Evolutionary conservation across 2,797 vertebrate genomes (phyloP), one percentile per base, ranked within the genome.

Genomic region (Dicrostonyx torquatus): DNA sequence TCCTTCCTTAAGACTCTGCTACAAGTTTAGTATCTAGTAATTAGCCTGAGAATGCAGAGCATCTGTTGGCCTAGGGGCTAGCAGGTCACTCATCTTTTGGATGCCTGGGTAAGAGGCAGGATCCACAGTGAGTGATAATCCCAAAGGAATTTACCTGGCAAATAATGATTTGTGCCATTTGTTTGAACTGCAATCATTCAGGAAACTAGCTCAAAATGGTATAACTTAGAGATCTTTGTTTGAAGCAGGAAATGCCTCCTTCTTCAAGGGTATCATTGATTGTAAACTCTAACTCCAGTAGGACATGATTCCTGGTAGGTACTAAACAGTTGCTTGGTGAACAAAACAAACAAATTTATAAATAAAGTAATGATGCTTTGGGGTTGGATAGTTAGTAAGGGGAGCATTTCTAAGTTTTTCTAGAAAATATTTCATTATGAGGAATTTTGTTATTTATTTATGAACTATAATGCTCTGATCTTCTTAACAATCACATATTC

Each of bases 251-350:
- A 93, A 53, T 37, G 53, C 2, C 84, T 50, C 15, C 10, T 89
- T 90, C 94, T 85, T 88, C n/a, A 80, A 94, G 20, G 48, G 18
- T 77, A 48, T 79, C 31, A 64, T 53, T 93, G 64, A 72, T 11
- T 83, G 11, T 1, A 75, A 68, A 91, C 6, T 73, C 76, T 55
- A 12, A 50, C 58, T 40, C 78, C 55, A 26, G 37, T 60, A 13
- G 13, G 6, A 58, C 37, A 53, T 88, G 85, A 50, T 40, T 13
- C 66, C 24, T 85, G 24, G 26, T 58, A 34, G 84, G n/a, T 31
- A 83, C 5, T 60, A 45, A 43, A 9, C 13, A 73, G 10, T 60
- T 45, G 22, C 86, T 92, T 89, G 62, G 62, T 86, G 55, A 88
- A 80, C 0, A 64, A 77, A 89, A 48, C 45, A 58, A 87, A 48